Evolutionary conservation across 1,140 invertebrate genomes (phyloP).

Genomic region (Apocrypta bakeri): DNA sequence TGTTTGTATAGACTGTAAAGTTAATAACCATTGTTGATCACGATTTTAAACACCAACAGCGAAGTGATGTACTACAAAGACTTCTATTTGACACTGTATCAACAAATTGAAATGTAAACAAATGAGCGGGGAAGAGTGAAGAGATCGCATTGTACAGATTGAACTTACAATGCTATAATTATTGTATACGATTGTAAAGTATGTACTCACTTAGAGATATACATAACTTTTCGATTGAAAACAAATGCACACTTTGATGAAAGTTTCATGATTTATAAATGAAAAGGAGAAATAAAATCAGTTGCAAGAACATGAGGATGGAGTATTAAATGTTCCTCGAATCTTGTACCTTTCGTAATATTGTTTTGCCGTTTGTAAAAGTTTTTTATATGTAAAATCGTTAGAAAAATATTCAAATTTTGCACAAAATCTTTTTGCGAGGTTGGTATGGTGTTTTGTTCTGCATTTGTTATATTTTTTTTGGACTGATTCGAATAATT

Average conservation of each 20-base stretch:
- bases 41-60: conserved; percentile 2
- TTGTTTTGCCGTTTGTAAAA: conserved; percentile 41
- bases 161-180: conserved; percentile 44
- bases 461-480: not conserved
- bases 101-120: conserved; percentile 48
- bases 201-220: conserved; percentile 41
- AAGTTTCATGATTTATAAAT: conserved; percentile 30
- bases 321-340: conserved; percentile 43
- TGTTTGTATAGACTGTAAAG: conserved; percentile 52
- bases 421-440: conserved; percentile 39
- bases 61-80: conserved; percentile 46
- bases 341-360: conserved; percentile 23
- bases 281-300: conserved; percentile 17
- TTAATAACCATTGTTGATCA: conserved; percentile 46
- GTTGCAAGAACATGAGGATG: conserved; percentile 29
- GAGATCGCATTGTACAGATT: conserved; percentile 39
- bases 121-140: conserved; percentile 11
- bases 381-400: conserved; percentile 42
- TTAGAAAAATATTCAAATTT: conserved; percentile 9
- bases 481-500: conserved; percentile 1
- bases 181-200: conserved; percentile 34
- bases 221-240: conserved; percentile 42
- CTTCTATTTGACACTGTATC: conserved; percentile 40
- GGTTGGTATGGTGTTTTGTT: conserved; percentile 39
- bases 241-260: conserved; percentile 29